These are phyloP conservation scores for Auanema sp. DNA, from an alignment of 2,888 invertebrate genomes.

Conservation along the genomic window DNA sequence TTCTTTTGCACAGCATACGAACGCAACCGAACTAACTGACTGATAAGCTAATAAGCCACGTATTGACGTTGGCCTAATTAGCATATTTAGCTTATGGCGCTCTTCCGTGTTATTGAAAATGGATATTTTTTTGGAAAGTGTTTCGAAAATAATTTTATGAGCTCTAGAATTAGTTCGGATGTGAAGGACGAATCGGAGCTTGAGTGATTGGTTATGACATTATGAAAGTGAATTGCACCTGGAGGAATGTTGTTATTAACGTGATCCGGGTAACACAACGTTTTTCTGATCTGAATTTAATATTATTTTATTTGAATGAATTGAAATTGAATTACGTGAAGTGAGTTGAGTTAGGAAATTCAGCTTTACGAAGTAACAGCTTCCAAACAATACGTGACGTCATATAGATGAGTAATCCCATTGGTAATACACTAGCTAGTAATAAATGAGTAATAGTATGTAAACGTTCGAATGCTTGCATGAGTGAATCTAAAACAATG, in stretches of 20 bases:
- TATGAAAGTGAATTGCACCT: conserved; percentile 11
- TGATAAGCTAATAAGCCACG: too few species aligned
- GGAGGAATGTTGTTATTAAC: conserved; percentile 54
- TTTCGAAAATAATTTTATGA: too few species aligned
- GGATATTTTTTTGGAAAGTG: not conserved
- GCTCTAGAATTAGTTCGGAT: too few species aligned
- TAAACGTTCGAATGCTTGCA: conserved; percentile 46
- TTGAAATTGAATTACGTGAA: conserved; percentile 27
- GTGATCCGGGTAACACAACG: conserved; percentile 61
- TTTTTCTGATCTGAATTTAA: conserved; percentile 50
- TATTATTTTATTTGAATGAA: not conserved
- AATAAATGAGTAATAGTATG: conserved; percentile 54
- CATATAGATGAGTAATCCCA: conserved; percentile 57
- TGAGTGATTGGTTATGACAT: too few species aligned
- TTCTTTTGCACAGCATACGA: too few species aligned
- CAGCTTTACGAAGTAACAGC: conserved; percentile 31
- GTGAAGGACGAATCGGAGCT: too few species aligned
- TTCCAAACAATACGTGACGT: conserved; percentile 53
- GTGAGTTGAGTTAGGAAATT: conserved; percentile 30
- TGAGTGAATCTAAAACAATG: conserved; percentile 37
- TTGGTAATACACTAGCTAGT: conserved; percentile 55
- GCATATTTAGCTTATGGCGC: too few species aligned
- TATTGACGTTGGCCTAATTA: too few species aligned
- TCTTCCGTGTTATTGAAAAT: conserved; percentile 4
- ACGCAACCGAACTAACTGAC: too few species aligned